phyloP scores from a whole-genome alignment of 2,888 invertebrate species.

The Thera obeliscata region DNA sequence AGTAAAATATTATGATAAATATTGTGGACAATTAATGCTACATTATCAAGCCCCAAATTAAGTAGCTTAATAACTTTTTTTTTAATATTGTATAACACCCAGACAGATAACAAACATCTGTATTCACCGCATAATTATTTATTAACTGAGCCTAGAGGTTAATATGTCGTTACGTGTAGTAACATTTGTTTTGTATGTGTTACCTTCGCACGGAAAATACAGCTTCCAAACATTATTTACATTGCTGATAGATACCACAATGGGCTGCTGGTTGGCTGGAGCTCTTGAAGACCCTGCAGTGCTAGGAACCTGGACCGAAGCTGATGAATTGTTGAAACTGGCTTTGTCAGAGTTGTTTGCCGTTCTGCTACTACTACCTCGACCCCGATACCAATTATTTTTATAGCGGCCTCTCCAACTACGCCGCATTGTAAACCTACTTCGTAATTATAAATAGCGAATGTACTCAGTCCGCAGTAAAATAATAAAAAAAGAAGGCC shows the following conservation, averaged over 20 bases:
- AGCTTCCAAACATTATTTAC: slow-evolving; percentile 89
- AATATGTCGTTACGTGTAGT: too few species aligned
- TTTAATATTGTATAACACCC: too few species aligned
- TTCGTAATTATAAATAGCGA: too few species aligned
- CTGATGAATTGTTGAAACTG: slow-evolving; percentile 62
- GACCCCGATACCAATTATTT: slow-evolving; percentile 63
- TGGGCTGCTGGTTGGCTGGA: slow-evolving; percentile 71
- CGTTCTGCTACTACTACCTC: slow-evolving; percentile 43
- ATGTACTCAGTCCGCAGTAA: too few species aligned
- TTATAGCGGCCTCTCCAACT: slow-evolving; percentile 73
- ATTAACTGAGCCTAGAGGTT: too few species aligned
- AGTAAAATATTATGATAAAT: not conserved
- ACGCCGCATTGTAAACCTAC: slow-evolving; percentile 61
- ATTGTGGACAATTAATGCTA: too few species aligned
- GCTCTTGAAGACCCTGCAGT: slow-evolving; percentile 65
- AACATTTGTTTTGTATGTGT: not conserved
- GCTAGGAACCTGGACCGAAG: slow-evolving; percentile 51
- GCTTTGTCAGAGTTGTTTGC: slow-evolving; percentile 50
- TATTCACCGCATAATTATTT: too few species aligned
- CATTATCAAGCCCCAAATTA: too few species aligned
- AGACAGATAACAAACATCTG: too few species aligned
- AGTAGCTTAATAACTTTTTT: too few species aligned
- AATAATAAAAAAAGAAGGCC: too few species aligned
- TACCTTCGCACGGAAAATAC: slow-evolving; percentile 90
- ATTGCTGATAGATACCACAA: slow-evolving; percentile 59